Evolutionary conservation across 2,113 vertebrate species (phyloP), one percentile per base, ranked within the genome.

Genomic region (Oophaga pumilio): DNA sequence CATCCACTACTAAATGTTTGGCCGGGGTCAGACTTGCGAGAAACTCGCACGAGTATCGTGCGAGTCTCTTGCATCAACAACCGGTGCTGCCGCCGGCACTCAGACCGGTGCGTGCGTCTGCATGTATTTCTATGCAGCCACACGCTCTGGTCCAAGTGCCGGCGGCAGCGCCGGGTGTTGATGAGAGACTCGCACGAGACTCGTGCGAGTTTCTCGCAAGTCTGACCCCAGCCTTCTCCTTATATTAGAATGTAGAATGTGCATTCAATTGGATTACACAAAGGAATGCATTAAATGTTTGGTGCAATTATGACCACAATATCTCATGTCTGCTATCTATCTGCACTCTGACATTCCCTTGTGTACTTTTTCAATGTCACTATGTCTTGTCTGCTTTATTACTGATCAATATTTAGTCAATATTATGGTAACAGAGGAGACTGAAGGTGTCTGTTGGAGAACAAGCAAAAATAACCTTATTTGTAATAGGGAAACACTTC

Each of bases 401-500:
- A 13, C 81, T 52, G 33, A 83, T 83, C 81, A 83, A 83, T 83
- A 83, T 66, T 20, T 64, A 69, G 60, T 64, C 79, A 22, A 82
- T 64, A 82, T 64, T 68, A 83, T 83, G 62, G 43, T 52, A 52
- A 83, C 81, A 53, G 43, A 83, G 18, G 24, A 24, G 14, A 26
- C 79, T 64, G 10, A 33, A 8, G 33, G 22, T 52, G 11, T 17
- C 62, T 68, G 33, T 22, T 68, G 81, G 60, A 83, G 20, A 24
- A 50, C 53, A 15, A 74, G 17, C n/a, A 49, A 49, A 62, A 43
- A 43, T 43, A 43, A 62, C 18, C 60, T 62, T 62, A 2, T 22
- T 62, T 62, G 6, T 22, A 62, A 62, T 62, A 6, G 18, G 18
- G 8, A 62, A 62, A 62, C 18, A 62, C 18, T 62, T 8, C 18